Conservation (phyloP, 2,113 vertebrate genomes). For the Ia io region DNA sequence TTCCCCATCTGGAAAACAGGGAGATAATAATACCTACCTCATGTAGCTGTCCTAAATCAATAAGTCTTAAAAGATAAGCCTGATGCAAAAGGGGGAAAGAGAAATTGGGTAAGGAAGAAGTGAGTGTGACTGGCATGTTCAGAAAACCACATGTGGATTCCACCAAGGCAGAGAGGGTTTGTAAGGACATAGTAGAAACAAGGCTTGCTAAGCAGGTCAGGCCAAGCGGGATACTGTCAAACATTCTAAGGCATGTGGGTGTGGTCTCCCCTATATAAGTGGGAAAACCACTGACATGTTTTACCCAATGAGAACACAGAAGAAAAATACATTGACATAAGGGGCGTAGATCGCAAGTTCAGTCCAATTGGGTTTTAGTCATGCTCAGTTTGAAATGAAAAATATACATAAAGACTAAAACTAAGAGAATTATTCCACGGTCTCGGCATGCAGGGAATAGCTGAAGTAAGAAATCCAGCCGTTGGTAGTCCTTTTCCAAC, state of each 20-base stretch:
- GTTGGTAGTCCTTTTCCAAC: not conserved
- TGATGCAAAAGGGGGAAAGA: not conserved
- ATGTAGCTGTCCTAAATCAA: constrained; percentile 36
- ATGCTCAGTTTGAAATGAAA: constrained; percentile 35
- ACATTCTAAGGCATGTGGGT: not conserved
- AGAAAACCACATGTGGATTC: not conserved
- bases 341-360: not conserved
- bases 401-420: not conserved
- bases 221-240: not conserved
- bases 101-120: not conserved
- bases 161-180: not conserved
- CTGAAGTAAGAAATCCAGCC: not conserved
- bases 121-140: not conserved
- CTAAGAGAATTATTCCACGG: not conserved
- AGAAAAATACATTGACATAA: not conserved
- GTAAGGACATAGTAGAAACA: not conserved
- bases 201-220: not conserved
- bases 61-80: constrained; percentile 2
- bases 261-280: not conserved
- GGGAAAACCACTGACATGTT: not conserved
- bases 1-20: not conserved
- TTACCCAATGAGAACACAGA: not conserved
- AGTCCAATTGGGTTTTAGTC: not conserved
- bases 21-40: not conserved
- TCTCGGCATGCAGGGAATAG: not conserved